Conservation (phyloP, 1,140 invertebrate genomes). For the Drosophila insularis region DNA sequence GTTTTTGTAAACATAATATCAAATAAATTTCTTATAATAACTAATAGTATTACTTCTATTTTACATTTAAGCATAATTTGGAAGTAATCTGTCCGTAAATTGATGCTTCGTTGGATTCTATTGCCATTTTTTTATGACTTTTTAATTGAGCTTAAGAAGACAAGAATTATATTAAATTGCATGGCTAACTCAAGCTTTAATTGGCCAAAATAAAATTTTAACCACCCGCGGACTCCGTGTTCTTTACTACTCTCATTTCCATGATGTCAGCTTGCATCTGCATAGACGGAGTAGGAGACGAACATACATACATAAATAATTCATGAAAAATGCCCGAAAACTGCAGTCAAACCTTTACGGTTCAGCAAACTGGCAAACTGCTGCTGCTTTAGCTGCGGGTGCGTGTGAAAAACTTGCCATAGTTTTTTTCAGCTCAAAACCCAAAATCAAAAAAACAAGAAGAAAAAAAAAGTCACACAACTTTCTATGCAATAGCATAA, state of each 20-base stretch:
- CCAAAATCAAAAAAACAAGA: slow-evolving; percentile 12
- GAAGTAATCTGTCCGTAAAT: background rate
- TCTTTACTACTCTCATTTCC: background rate
- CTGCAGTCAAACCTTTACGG: slow-evolving; percentile 18
- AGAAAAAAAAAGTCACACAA: slow-evolving; percentile 30
- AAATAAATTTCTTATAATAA: too few species aligned
- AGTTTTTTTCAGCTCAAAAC: background rate
- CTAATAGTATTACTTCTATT: too few species aligned
- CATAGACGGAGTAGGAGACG: slow-evolving; percentile 1
- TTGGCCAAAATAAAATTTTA: slow-evolving; percentile 21
- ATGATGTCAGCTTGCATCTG: slow-evolving; percentile 24
- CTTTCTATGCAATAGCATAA: slow-evolving; percentile 60
- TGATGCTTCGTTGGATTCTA: background rate
- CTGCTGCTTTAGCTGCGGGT: background rate
- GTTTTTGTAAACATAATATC: too few species aligned
- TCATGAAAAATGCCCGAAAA: slow-evolving; percentile 18
- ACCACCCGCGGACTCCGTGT: background rate
- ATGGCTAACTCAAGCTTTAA: background rate
- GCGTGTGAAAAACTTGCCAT: slow-evolving; percentile 6
- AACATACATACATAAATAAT: background rate
- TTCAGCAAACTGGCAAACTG: slow-evolving; percentile 35
- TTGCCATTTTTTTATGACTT: slow-evolving; percentile 1
- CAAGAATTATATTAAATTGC: background rate
- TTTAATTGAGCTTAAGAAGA: background rate
- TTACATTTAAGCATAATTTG: too few species aligned